These are phyloP conservation scores for Anadara kagoshimensis DNA, from an alignment of 1,140 invertebrate genomes.

Conservation along the genomic window DNA sequence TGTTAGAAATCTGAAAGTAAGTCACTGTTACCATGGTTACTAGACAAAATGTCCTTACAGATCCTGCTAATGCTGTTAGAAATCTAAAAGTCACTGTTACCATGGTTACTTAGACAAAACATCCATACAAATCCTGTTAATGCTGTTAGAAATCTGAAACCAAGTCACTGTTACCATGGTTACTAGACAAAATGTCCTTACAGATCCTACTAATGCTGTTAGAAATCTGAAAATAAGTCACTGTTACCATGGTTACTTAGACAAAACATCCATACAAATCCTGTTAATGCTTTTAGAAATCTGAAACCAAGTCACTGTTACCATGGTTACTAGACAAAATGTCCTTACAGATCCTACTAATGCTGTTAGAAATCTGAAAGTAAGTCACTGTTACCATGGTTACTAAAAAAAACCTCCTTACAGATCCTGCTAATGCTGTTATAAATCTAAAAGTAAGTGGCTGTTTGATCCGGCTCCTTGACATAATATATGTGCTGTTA, in stretches of 20 bases:
- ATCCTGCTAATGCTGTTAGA: slow-evolving; percentile 95
- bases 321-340: slow-evolving; percentile 95
- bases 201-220: no score
- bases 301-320: slow-evolving; percentile 80
- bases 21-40: slow-evolving; percentile 78
- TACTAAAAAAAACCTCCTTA: slow-evolving; percentile 96
- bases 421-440: slow-evolving; percentile 96
- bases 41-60: slow-evolving; percentile 96
- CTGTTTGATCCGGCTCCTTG: no score
- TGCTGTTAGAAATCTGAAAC: slow-evolving; percentile 91
- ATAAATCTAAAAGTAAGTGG: slow-evolving; percentile 83
- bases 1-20: slow-evolving; percentile 89
- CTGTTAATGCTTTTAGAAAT: slow-evolving; percentile 81
- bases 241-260: slow-evolving; percentile 81
- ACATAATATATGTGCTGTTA: no score
- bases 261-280: slow-evolving; percentile 92
- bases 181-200: no score
- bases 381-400: slow-evolving; percentile 76
- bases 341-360: slow-evolving; percentile 98
- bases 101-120: no score
- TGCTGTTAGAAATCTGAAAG: slow-evolving; percentile 92
- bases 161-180: no score
- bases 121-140: neutral
- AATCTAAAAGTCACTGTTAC: slow-evolving; percentile 83
- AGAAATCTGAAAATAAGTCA: no score